phyloP scores from a whole-genome alignment of 2,797 vertebrate species.

The Muscicapa striata region DNA sequence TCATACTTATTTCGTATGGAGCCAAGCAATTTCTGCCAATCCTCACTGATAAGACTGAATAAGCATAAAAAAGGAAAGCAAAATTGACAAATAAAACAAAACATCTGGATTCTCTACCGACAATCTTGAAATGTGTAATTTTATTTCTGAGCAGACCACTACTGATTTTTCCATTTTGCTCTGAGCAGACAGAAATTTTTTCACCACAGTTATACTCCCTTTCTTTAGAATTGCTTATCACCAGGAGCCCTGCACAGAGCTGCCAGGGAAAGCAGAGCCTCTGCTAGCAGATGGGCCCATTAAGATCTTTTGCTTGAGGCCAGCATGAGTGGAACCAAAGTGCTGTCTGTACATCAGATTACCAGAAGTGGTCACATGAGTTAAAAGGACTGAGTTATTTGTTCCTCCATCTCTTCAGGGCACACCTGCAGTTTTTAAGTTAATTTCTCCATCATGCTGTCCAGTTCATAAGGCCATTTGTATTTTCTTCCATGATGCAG shows the following conservation, averaged over 20 bases:
- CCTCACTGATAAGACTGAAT: neutral
- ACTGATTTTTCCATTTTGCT: neutral
- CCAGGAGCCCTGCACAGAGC: neutral
- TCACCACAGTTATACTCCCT: neutral
- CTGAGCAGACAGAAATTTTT: neutral
- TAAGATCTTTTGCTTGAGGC: neutral
- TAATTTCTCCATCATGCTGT: neutral
- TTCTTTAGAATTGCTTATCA: neutral
- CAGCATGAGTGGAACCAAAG: neutral
- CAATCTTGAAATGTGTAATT: neutral
- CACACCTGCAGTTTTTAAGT: neutral
- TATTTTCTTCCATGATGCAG: neutral
- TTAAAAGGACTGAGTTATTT: neutral
- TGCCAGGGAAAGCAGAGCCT: neutral
- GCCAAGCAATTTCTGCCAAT: neutral
- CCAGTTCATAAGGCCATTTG: neutral
- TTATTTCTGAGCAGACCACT: neutral
- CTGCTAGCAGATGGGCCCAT: neutral
- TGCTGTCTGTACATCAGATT: neutral
- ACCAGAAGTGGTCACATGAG: neutral
- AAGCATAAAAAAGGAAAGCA: neutral
- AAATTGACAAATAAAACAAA: neutral
- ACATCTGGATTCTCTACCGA: neutral
- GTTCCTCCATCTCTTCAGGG: neutral
- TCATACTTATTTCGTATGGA: neutral